phyloP scores from a whole-genome alignment of 2,888 invertebrate species.

The Busseola fusca region DNA sequence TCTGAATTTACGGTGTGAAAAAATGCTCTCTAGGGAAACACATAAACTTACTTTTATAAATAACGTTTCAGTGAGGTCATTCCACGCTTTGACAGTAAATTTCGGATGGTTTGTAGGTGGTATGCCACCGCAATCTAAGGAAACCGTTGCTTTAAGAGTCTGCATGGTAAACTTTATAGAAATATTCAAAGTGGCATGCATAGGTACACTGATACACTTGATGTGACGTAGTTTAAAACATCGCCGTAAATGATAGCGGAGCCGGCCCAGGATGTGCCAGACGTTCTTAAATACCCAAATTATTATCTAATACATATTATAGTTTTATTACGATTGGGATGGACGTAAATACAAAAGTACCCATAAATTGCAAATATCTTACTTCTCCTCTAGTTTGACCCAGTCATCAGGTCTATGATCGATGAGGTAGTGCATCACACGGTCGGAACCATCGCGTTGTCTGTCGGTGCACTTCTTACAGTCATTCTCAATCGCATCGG shows the following conservation, averaged over 20 bases:
- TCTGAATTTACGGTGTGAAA: neutral
- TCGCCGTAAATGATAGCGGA: neutral
- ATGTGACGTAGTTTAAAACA: neutral
- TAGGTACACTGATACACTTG: neutral
- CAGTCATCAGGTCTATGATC: slow-evolving; percentile 89
- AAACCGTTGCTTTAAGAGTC: neutral
- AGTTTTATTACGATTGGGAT: too few relatives aligned
- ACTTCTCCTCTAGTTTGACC: slow-evolving; percentile 89
- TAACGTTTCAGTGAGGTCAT: neutral
- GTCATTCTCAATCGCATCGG: slow-evolving; percentile 91
- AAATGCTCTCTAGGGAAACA: neutral
- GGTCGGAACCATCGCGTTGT: slow-evolving; percentile 90
- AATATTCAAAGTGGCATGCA: neutral
- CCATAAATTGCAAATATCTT: slow-evolving; percentile 55
- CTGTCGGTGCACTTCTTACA: slow-evolving; percentile 91
- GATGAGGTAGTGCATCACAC: slow-evolving; percentile 90
- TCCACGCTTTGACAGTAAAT: neutral
- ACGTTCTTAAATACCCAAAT: neutral
- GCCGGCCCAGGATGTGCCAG: neutral
- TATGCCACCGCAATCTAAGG: neutral
- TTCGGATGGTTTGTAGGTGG: neutral
- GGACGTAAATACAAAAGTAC: too few relatives aligned
- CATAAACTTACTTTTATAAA: neutral
- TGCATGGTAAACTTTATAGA: neutral
- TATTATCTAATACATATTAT: neutral